Base-by-base conservation (phyloP, 2,888 invertebrate genomes). In the Epsilonema sp. region DNA sequence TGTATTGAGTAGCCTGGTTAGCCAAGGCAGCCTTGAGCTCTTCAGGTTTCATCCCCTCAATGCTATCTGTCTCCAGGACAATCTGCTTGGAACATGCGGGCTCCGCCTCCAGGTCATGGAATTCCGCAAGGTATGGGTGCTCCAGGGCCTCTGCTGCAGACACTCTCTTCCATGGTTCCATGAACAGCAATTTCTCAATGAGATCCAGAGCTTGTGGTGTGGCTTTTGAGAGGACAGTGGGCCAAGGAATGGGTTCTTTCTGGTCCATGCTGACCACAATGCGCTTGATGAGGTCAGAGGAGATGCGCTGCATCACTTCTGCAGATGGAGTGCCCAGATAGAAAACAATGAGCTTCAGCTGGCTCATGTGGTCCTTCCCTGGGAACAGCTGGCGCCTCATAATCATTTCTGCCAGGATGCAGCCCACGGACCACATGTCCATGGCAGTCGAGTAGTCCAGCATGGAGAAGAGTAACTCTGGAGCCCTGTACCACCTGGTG, bases 381-480 rank as follows among this genome's bases (percentile, higher is more conserved):
- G 70, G 69, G 54, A 71, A 71, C 1, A 71, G 55, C 51, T 69
- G 69, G 45, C 67, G 65, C n/a, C 70, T 56, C 31, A 67, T 65
- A 37, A 71, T 58, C 67, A 71, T 67, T 54, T 71, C 71, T 5
- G 68, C 70, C 52, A 71, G 66, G 26, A 71, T 71, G 55, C 70
- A 70, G 13, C 71, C 71, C 1, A 67, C 67, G 19, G 70, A 69
- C 71, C 71, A 71, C 54, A 71, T 62, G 51, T 71, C 71, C 0
- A 70, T 67, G 45, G 67, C 67, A 2, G 65, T 62, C 37, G 66
- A 65, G 53, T 71, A 71, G 25, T 60, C 58, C 37, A 65, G 61
- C 49, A 67, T 54, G 19, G 66, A 64, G 49, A 71, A 59, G 45
- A 71, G 60, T 8, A 71, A 61, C 52, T 71, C 71, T 1, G 71